These are phyloP conservation scores for Poeciliopsis presidionis DNA, from an alignment of 2,797 vertebrate species.

Conservation along the genomic window DNA sequence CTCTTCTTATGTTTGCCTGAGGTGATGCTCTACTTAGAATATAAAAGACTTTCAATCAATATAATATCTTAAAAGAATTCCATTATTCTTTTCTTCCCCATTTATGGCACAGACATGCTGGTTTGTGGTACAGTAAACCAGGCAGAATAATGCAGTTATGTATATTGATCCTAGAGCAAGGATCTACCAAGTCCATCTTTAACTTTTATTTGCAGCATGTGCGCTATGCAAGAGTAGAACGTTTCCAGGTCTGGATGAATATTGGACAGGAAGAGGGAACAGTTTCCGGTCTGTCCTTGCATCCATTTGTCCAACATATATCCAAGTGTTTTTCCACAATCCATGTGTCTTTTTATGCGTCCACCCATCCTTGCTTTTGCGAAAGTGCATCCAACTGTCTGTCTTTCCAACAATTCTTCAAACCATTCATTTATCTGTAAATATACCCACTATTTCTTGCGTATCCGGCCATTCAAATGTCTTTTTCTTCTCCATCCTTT, in stretches of 20 bases:
- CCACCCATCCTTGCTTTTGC: not conserved
- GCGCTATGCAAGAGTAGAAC: not conserved
- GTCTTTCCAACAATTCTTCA: not conserved
- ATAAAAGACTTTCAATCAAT: constrained; percentile 28
- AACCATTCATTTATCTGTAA: not conserved
- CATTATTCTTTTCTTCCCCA: constrained; percentile 32
- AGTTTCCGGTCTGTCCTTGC: not conserved
- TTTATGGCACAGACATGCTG: constrained; percentile 41
- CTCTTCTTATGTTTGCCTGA: constrained; percentile 38
- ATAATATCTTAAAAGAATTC: constrained; percentile 35
- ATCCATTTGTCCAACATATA: not conserved
- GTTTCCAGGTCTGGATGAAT: not conserved
- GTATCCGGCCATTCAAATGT: not conserved
- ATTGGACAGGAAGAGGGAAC: not conserved
- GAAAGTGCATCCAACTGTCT: not conserved
- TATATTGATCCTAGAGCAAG: constrained; percentile 62
- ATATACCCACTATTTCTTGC: not conserved
- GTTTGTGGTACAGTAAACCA: constrained; percentile 44
- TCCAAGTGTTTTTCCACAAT: not conserved
- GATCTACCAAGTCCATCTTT: constrained; percentile 49
- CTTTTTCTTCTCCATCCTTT: not conserved
- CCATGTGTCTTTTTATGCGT: not conserved
- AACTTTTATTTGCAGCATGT: constrained; percentile 56
- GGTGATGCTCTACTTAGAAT: constrained; percentile 37
- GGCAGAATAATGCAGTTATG: constrained; percentile 53